phyloP scores from a whole-genome alignment of 2,113 vertebrate genomes.

The Gymnocephalus cernua region DNA sequence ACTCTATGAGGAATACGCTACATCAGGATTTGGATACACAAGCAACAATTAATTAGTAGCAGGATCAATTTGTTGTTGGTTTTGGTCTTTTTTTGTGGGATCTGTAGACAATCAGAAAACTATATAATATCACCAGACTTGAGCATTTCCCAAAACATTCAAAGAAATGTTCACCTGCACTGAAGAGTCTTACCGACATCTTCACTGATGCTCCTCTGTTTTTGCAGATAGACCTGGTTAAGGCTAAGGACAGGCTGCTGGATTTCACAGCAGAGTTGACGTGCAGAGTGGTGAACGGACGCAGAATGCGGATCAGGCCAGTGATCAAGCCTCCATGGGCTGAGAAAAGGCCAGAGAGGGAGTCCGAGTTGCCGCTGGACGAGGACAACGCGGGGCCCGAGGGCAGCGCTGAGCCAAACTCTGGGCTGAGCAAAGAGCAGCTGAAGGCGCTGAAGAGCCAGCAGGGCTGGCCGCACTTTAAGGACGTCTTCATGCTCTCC shows the following conservation, averaged over 20 bases:
- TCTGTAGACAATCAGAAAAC: background rate
- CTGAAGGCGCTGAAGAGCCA: constrained; percentile 60
- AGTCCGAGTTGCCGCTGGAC: background rate
- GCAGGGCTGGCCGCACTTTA: constrained; percentile 92
- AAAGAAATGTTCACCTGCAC: background rate
- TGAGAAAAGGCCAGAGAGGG: constrained; percentile 32
- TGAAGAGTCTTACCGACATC: background rate
- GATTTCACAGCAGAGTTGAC: constrained; percentile 87
- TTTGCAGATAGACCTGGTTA: constrained; percentile 90
- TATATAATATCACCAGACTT: background rate
- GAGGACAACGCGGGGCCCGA: background rate
- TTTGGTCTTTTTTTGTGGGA: background rate
- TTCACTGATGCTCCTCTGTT: background rate
- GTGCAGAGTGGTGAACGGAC: constrained; percentile 89
- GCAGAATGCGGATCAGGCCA: constrained; percentile 67
- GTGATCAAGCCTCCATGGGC: constrained; percentile 50
- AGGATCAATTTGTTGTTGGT: background rate
- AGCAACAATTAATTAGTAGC: background rate
- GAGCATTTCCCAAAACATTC: background rate
- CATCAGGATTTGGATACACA: too few relatives aligned
- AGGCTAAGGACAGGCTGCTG: constrained; percentile 87
- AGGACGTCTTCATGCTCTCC: constrained; percentile 96
- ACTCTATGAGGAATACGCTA: too few relatives aligned
- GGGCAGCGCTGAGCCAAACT: background rate
- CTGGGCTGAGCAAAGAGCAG: constrained; percentile 66